Evolutionary conservation across 1,140 invertebrate genomes (phyloP).

Genomic region (Sesamia nonagrioides): DNA sequence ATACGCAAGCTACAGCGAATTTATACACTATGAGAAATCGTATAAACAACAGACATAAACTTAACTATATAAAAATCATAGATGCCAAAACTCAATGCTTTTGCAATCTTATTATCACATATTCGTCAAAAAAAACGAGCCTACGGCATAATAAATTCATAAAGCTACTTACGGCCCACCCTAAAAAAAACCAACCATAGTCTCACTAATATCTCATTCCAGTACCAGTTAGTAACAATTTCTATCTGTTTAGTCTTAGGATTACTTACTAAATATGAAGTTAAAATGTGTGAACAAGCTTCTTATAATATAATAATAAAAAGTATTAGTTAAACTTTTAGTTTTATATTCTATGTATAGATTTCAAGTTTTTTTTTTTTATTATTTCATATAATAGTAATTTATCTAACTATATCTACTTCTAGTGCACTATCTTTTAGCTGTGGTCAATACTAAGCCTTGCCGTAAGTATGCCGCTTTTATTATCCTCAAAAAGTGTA

Average conservation of each 20-base stretch:
- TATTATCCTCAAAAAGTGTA: conserved; percentile 22
- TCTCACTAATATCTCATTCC: conserved; percentile 72
- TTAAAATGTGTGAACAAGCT: conserved; percentile 87
- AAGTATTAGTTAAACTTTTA: conserved; percentile 86
- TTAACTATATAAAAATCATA: conserved; percentile 55
- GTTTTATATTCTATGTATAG: conserved; percentile 86
- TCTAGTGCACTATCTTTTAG: conserved; percentile 85
- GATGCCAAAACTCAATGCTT: conserved; percentile 65
- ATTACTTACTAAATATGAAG: conserved; percentile 84
- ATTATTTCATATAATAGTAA: conserved; percentile 82
- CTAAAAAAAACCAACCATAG: conserved; percentile 64
- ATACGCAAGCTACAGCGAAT: conserved; percentile 62
- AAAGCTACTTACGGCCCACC: conserved; percentile 57
- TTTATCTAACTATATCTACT: conserved; percentile 85
- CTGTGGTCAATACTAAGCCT: conserved; percentile 83
- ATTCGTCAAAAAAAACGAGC: conserved; percentile 71
- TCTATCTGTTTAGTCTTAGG: conserved; percentile 73
- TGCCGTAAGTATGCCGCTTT: conserved; percentile 68
- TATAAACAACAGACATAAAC: conserved; percentile 45
- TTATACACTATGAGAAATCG: conserved; percentile 40
- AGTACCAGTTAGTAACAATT: conserved; percentile 61
- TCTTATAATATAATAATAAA: conserved; percentile 85
- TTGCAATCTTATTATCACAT: conserved; percentile 78
- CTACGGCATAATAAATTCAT: conserved; percentile 71
- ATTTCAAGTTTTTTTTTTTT: conserved; percentile 83